Conservation (phyloP, 2,113 vertebrate genomes). For the Quiscalus mexicanus region DNA sequence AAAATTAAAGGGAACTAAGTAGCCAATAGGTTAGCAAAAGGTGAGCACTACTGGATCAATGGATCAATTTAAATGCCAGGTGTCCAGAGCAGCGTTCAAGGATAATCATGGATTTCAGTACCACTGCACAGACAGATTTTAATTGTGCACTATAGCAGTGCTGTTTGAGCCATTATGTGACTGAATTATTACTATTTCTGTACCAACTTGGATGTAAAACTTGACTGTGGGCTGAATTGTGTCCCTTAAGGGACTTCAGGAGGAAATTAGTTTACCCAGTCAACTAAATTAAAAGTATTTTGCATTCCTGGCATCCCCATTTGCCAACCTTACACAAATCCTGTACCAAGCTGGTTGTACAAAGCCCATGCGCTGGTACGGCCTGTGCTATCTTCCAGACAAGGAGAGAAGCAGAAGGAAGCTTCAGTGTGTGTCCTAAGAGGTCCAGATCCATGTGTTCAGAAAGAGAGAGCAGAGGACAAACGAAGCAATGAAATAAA, state of each 20-base stretch:
- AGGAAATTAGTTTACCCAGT: neutral
- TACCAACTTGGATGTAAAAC: neutral
- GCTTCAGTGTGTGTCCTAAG: neutral
- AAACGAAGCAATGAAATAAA: neutral
- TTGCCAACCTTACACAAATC: neutral
- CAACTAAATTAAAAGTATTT: neutral
- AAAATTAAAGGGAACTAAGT: constrained; percentile 11
- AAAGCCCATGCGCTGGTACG: neutral
- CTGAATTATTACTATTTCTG: constrained; percentile 7
- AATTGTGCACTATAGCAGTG: neutral
- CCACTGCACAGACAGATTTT: neutral
- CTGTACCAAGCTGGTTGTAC: neutral
- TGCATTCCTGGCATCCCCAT: neutral
- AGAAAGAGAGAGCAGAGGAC: neutral
- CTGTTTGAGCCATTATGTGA: neutral
- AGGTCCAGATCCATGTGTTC: neutral
- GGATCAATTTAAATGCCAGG: constrained; percentile 6
- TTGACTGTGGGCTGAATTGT: neutral
- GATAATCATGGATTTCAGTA: constrained; percentile 8
- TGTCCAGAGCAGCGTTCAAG: neutral
- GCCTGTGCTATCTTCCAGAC: neutral
- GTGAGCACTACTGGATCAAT: neutral
- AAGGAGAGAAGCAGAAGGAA: neutral
- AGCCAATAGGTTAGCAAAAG: constrained; percentile 40
- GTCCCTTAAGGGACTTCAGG: neutral